A percentile compares a stretch with the other conserved stretches of the same genome.
These are phyloP conservation scores for Notechis scutatus DNA, from an alignment of 2,113 vertebrate species.

Conservation along the genomic window DNA sequence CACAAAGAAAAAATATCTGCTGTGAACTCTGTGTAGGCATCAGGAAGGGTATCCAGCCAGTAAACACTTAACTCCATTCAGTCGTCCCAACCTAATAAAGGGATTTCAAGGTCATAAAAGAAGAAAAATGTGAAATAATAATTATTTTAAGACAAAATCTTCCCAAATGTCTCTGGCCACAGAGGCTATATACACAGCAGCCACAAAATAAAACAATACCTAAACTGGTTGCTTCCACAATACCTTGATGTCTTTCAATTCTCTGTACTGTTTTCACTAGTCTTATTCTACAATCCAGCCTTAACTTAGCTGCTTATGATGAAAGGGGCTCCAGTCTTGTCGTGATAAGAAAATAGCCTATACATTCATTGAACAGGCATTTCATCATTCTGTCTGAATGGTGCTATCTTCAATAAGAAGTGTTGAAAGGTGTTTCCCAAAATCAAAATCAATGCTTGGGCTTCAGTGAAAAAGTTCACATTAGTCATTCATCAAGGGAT, in stretches of 20 bases:
- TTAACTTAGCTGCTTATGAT: not conserved
- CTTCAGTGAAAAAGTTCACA: not conserved
- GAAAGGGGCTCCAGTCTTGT: not conserved
- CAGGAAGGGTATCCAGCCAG: not conserved
- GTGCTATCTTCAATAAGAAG: not conserved
- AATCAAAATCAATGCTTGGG: not conserved
- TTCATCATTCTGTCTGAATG: not conserved
- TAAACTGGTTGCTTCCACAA: not conserved
- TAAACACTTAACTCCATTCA: not conserved
- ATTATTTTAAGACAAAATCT: not conserved
- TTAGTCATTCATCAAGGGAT: not conserved
- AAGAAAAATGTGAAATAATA: not conserved
- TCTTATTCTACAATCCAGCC: not conserved
- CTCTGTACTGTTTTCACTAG: not conserved
- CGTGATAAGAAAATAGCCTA: not conserved
- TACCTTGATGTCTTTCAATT: not conserved
- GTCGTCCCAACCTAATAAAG: not conserved
- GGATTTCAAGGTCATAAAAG: not conserved
- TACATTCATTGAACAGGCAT: not conserved
- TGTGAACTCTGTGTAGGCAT: not conserved
- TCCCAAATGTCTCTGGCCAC: not conserved
- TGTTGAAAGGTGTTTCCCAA: not conserved
- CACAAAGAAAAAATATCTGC: not conserved
- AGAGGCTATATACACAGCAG: not conserved
- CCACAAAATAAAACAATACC: not conserved